Evolutionary conservation across 2,113 vertebrate genomes (phyloP), one percentile per base, ranked within the genome.

Genomic region (Heterocephalus glaber): DNA sequence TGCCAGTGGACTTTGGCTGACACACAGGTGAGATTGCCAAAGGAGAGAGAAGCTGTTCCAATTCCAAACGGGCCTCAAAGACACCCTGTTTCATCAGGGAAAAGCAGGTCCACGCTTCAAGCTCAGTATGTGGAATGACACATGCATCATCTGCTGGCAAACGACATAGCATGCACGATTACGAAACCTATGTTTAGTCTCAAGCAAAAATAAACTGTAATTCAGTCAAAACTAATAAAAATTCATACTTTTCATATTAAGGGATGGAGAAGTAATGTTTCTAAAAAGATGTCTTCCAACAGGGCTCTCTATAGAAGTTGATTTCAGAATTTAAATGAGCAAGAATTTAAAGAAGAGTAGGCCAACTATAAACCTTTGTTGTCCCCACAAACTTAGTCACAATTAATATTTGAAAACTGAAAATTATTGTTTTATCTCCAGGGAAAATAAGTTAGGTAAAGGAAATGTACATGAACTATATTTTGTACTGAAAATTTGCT

Each of bases 151-250:
- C 74, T 85, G 7, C 5, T 97, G 95, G 96, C 96, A 97, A 82
- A 91, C 49, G 95, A 41, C 8, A 20, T 6, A 28, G 82, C 86
- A 92, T 26, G 38, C 92, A 93, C 74, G 38, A 86, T 97, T 79
- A 87, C 4, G 2, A 96, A 98, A 97, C 52, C 81, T 65, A 24
- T 94, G 97, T 90, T 98, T 98, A 97, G 97, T 97, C 97, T 97
- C 96, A 92, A 92, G 97, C 96, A 98, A 97, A 97, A 97, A 91
- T 96, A 98, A 98, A 97, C 58, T 89, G 52, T 47, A 72, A 93
- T 82, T 83, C 96, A 97, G 95, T 97, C 96, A 97, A 97, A 97
- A 95, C 92, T 86, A 96, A 96, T 95, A 97, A 96, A 97, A 97
- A 97, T 84, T 95, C 95, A 96, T 95, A 95, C 72, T 97, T 97